Percentiles rank a stretch among this genome's conserved stretches.
These are phyloP conservation scores for Drosophila formosana DNA, from an alignment of 2,888 invertebrate genomes.

Conservation along the genomic window DNA sequence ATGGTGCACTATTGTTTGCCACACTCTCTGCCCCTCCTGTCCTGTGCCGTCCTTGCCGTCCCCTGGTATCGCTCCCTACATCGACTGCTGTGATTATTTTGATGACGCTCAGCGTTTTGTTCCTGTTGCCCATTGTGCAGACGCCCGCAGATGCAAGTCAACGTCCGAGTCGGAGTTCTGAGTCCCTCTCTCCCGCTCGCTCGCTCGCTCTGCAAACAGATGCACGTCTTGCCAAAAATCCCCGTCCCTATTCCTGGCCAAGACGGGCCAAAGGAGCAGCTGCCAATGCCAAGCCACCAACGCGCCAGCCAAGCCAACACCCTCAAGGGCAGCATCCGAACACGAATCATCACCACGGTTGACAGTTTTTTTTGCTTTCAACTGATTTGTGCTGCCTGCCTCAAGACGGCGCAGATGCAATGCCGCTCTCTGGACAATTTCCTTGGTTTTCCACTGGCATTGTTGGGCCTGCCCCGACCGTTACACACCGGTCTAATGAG, in stretches of 20 bases:
- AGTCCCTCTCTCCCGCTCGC: not conserved
- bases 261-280: slow-evolving; percentile 76
- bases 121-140: slow-evolving; percentile 60
- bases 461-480: slow-evolving; percentile 63
- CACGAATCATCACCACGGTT: slow-evolving; percentile 51
- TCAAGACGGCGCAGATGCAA: slow-evolving; percentile 65
- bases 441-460: slow-evolving; percentile 63
- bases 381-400: slow-evolving; percentile 70
- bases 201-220: slow-evolving; percentile 57
- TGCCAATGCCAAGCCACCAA: slow-evolving; percentile 79
- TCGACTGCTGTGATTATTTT: slow-evolving; percentile 63
- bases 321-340: slow-evolving; percentile 50
- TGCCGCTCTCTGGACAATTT: slow-evolving; percentile 22
- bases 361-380: slow-evolving; percentile 48
- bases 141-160: slow-evolving; percentile 82
- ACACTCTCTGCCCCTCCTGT: slow-evolving; percentile 23
- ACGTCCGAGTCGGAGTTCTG: slow-evolving; percentile 81
- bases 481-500: slow-evolving; percentile 69
- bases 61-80: slow-evolving; percentile 17
- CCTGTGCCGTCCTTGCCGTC: not conserved
- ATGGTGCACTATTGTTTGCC: slow-evolving; percentile 70
- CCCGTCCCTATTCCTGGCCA: slow-evolving; percentile 59
- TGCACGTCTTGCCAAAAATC: slow-evolving; percentile 73
- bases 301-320: slow-evolving; percentile 77
- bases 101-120: slow-evolving; percentile 47